These are phyloP conservation scores for Hippocampus kuda DNA, from an alignment of 2,797 vertebrate species.

Conservation along the genomic window DNA sequence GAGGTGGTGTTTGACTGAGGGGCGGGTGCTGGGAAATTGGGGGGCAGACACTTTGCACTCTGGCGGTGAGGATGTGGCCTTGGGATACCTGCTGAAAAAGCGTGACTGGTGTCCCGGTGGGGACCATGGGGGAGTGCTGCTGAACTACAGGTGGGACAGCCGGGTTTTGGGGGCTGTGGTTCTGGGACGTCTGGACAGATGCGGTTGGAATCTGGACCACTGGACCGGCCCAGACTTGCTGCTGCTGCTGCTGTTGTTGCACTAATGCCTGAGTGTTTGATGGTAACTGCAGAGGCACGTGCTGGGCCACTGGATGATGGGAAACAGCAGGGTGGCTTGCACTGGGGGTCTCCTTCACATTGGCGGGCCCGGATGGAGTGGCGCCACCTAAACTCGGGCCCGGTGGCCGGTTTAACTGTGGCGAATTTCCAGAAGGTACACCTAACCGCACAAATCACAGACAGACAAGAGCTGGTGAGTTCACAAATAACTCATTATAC, in stretches of 20 bases:
- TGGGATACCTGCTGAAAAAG: conserved; percentile 90
- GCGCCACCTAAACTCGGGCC: conserved; percentile 68
- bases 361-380: conserved; percentile 77
- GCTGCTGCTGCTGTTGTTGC: conserved; percentile 54
- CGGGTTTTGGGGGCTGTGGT: conserved; percentile 68
- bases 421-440: conserved; percentile 71
- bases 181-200: conserved; percentile 67
- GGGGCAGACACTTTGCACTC: conserved; percentile 82
- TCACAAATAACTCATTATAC: too few species aligned
- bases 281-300: conserved; percentile 65
- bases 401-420: conserved; percentile 74
- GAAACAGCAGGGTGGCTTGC: conserved; percentile 74
- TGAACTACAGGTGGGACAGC: conserved; percentile 40
- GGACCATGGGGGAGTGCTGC: conserved; percentile 77
- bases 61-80: conserved; percentile 84
- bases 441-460: conserved; percentile 40
- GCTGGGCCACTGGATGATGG: conserved; percentile 67
- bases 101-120: conserved; percentile 80
- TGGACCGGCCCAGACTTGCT: conserved; percentile 60
- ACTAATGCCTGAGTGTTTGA: conserved; percentile 70
- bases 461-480: background rate
- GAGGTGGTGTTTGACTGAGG: conserved; percentile 69
- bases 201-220: conserved; percentile 75
- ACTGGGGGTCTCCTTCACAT: conserved; percentile 74
- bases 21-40: conserved; percentile 66